phyloP scores from a whole-genome alignment of 2,888 invertebrate species.

The Trichogramma evanescens region DNA sequence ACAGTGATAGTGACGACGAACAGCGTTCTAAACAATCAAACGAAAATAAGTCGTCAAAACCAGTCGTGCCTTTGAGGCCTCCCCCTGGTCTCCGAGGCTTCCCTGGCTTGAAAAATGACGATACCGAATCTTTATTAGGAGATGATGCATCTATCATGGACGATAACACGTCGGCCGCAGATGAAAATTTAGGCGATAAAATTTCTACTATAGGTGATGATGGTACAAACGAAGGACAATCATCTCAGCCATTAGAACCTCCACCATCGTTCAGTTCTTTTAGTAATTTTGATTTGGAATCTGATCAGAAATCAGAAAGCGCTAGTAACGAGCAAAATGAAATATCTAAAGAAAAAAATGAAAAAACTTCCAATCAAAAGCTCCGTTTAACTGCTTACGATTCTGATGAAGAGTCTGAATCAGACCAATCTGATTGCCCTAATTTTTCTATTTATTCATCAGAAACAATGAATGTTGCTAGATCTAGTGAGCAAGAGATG shows the following conservation, averaged over 20 bases:
- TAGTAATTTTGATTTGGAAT: slow-evolving; percentile 9
- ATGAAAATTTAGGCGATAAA: slow-evolving; percentile 11
- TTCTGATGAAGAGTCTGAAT: slow-evolving; percentile 52
- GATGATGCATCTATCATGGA: slow-evolving; percentile 10
- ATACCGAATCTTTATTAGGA: slow-evolving; percentile 18
- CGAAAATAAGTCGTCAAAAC: neutral
- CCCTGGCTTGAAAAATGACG: slow-evolving; percentile 23
- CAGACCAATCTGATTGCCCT: slow-evolving; percentile 66
- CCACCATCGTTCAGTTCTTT: slow-evolving; percentile 17
- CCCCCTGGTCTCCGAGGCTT: slow-evolving; percentile 26
- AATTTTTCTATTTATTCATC: slow-evolving; percentile 81
- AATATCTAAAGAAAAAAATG: neutral
- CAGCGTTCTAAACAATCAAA: neutral
- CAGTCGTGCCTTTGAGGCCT: slow-evolving; percentile 22
- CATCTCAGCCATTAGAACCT: slow-evolving; percentile 17
- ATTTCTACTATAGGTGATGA: neutral
- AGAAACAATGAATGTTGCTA: slow-evolving; percentile 68
- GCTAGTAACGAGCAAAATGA: neutral
- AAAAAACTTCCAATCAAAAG: slow-evolving; percentile 6
- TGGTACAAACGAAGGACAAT: neutral
- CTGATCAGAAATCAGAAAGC: slow-evolving; percentile 6
- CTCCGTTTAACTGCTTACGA: slow-evolving; percentile 40
- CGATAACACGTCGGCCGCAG: slow-evolving; percentile 11
- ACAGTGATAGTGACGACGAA: slow-evolving; percentile 40
- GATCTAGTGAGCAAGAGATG: slow-evolving; percentile 49